phyloP scores from a whole-genome alignment of 2,113 vertebrate genomes.

The Ramphastos sulfuratus region DNA sequence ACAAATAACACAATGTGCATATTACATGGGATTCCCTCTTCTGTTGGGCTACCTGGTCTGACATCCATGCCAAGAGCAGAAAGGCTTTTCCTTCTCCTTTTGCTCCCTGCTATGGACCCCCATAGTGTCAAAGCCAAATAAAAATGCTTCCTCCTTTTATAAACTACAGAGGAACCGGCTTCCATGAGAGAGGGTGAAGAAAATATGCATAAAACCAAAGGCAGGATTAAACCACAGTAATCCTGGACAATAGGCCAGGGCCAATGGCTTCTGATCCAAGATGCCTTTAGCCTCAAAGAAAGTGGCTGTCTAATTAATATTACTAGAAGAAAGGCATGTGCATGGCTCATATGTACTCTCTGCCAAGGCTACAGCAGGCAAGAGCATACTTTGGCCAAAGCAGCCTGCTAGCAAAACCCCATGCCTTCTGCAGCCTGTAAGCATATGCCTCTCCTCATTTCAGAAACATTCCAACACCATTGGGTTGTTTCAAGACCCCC shows the following conservation, averaged over 20 bases:
- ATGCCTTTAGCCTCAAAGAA: background rate
- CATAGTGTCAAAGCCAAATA: background rate
- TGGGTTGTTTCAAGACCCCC: accelerated
- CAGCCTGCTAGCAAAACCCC: background rate
- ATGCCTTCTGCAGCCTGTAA: background rate
- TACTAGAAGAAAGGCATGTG: background rate
- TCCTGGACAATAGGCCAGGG: background rate
- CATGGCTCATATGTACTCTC: background rate
- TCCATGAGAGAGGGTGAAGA: background rate
- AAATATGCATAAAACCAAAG: background rate
- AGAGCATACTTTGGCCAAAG: background rate
- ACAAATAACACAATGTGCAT: background rate
- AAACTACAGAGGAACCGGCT: background rate
- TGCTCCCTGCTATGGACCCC: background rate
- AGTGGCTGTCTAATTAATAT: background rate
- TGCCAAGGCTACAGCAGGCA: background rate
- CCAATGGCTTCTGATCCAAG: background rate
- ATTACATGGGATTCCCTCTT: background rate
- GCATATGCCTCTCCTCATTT: background rate
- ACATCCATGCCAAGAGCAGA: background rate
- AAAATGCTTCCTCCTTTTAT: background rate
- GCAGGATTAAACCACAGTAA: background rate
- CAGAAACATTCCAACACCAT: background rate
- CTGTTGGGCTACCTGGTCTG: background rate
- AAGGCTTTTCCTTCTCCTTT: background rate